phyloP scores from a whole-genome alignment of 2,113 vertebrate species.

The Phyllostomus hastatus region DNA sequence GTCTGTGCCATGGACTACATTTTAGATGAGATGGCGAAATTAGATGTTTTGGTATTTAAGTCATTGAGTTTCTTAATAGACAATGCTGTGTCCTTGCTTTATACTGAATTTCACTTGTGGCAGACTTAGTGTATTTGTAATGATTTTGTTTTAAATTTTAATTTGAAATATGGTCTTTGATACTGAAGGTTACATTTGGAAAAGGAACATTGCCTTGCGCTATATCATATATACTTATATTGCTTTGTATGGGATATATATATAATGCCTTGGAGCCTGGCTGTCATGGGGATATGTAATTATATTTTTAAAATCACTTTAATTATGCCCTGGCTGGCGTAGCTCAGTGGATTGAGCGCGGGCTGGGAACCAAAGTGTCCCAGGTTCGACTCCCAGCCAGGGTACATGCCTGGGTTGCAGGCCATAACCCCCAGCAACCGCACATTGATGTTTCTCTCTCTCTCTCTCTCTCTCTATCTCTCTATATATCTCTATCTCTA shows the following conservation, averaged over 20 bases:
- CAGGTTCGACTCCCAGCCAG: no score
- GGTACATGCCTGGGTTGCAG: no score
- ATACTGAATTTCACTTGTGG: neutral
- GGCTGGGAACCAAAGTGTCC: no score
- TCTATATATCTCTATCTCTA: no score
- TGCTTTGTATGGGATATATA: neutral
- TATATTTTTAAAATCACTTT: neutral
- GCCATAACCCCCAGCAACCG: no score
- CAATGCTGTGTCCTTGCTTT: neutral
- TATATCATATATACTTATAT: neutral
- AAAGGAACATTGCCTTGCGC: neutral
- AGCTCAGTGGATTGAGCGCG: no score
- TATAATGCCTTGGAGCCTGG: neutral
- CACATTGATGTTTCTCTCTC: no score
- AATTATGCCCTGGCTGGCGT: no score
- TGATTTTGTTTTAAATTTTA: constrained; percentile 13
- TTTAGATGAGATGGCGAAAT: constrained; percentile 12
- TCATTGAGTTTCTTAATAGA: neutral
- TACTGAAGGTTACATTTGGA: neutral
- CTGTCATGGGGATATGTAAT: neutral
- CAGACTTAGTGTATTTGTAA: neutral
- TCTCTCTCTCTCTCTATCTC: no score
- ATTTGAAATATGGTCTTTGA: neutral
- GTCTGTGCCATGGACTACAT: neutral
- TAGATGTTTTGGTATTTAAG: constrained; percentile 16